Evolutionary conservation across 2,797 vertebrate species (phyloP).

Genomic region (Pseudotriccus pelzelni): DNA sequence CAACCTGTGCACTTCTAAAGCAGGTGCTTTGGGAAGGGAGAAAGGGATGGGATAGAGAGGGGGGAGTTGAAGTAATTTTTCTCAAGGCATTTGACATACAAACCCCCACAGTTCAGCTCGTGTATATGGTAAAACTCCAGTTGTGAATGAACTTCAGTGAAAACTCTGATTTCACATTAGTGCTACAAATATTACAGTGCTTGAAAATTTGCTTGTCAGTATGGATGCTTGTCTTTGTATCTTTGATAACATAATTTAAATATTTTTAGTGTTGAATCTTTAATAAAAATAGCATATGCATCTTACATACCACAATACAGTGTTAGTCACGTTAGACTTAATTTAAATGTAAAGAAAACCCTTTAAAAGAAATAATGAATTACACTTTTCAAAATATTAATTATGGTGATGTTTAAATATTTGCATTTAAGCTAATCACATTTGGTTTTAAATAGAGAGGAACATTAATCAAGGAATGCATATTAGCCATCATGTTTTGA

Average conservation of each 20-base stretch:
- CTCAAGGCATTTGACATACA: not conserved
- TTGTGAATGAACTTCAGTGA: not conserved
- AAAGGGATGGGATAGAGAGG: not conserved
- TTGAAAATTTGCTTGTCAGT: not conserved
- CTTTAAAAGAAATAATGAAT: not conserved
- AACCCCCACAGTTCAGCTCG: not conserved
- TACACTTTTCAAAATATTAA: constrained; percentile 51
- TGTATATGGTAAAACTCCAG: not conserved
- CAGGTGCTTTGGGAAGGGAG: not conserved
- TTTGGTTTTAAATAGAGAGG: constrained; percentile 53
- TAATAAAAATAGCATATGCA: not conserved
- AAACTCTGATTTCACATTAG: not conserved
- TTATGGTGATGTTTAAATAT: constrained; percentile 57
- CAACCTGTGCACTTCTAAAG: not conserved
- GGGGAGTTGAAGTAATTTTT: not conserved
- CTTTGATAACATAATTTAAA: not conserved
- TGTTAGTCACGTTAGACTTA: not conserved
- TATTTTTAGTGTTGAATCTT: not conserved
- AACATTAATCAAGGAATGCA: constrained; percentile 52
- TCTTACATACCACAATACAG: not conserved
- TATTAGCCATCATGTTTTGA: constrained; percentile 41
- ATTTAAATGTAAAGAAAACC: constrained; percentile 24
- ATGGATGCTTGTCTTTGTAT: not conserved
- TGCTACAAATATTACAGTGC: not conserved
- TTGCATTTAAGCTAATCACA: constrained; percentile 62